Evolutionary conservation across 2,113 vertebrate species (phyloP), one percentile per base, ranked within the genome.

Genomic region (Urocynchramus pylzowi): DNA sequence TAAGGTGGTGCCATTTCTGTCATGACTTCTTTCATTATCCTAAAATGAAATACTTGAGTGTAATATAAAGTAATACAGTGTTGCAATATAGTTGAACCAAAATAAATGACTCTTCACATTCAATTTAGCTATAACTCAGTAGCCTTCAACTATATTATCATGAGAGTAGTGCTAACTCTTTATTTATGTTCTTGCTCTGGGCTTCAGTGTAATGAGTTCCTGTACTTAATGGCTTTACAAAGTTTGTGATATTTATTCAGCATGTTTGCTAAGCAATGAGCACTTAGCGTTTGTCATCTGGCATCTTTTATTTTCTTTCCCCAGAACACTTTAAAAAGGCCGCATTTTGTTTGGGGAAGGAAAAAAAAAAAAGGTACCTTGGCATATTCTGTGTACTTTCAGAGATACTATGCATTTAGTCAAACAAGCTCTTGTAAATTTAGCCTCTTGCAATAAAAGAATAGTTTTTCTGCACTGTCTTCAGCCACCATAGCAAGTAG

Each of bases 241-340:
- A 67, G 52, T 95, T 91, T 54, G 33, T 92, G 84, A 91, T 91
- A 96, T 91, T 91, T 97, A 85, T 84, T 95, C 85, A 95, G 67
- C 7, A 3, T 89, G 80, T 96, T 97, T 97, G 95, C 88, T 86
- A 90, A 94, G 91, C 81, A 69, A 76, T 89, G 76, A 78, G 78
- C 71, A 85, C 73, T 95, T 77, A 90, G 77, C 77, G 63, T 93
- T 95, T 90, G 65, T 97, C 97, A 95, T 94, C 80, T 77, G 92
- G 65, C 54, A 89, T 87, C 45, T 78, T 76, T 95, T 80, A 86
- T 93, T 89, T 75, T 94, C 35, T 83, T 84, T 94, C 74, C 54
- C 63, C 59, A 54, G 73, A 81, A 44, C 42, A 68, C 42, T 89
- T 96, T 81, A 22, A 77, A 95, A 86, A 78, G 61, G 50, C 59